phyloP scores from a whole-genome alignment of 1,140 invertebrate genomes.

The Ceratitis capitata region DNA sequence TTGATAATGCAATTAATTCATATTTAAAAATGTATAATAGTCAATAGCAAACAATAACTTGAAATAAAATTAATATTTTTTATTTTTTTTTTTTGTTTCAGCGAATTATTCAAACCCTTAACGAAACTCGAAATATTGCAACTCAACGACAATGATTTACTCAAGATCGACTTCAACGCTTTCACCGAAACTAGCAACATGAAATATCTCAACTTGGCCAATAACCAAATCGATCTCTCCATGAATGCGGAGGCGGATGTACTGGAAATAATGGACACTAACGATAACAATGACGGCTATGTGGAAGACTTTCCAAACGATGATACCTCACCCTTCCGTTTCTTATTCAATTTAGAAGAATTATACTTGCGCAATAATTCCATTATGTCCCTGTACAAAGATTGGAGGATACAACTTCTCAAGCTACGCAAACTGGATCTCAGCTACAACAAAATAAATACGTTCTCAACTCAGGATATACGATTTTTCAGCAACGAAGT shows the following conservation, averaged over 20 bases:
- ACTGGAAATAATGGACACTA: background rate
- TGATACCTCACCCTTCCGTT: conserved; percentile 67
- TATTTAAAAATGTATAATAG: background rate
- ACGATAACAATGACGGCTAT: no score
- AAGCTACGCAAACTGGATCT: conserved; percentile 70
- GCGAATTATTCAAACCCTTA: conserved; percentile 47
- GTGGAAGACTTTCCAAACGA: background rate
- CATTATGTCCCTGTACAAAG: conserved; percentile 69
- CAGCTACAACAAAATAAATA: conserved; percentile 68
- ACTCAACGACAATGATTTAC: conserved; percentile 53
- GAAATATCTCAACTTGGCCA: conserved; percentile 49
- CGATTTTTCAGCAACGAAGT: conserved; percentile 49
- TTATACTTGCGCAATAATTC: conserved; percentile 73
- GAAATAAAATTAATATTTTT: background rate
- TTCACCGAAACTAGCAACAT: conserved; percentile 45
- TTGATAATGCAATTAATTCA: no score
- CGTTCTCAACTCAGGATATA: conserved; percentile 60
- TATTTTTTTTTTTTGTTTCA: background rate
- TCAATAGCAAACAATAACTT: background rate
- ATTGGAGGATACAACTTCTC: conserved; percentile 68
- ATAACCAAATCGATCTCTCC: conserved; percentile 49
- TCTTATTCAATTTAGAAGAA: conserved; percentile 67
- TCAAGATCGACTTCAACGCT: conserved; percentile 41
- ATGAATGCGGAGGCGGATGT: conserved; percentile 41
- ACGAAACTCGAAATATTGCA: conserved; percentile 46